Base-by-base conservation (phyloP, 2,113 vertebrate species). In the Dasyornis broadbenti region DNA sequence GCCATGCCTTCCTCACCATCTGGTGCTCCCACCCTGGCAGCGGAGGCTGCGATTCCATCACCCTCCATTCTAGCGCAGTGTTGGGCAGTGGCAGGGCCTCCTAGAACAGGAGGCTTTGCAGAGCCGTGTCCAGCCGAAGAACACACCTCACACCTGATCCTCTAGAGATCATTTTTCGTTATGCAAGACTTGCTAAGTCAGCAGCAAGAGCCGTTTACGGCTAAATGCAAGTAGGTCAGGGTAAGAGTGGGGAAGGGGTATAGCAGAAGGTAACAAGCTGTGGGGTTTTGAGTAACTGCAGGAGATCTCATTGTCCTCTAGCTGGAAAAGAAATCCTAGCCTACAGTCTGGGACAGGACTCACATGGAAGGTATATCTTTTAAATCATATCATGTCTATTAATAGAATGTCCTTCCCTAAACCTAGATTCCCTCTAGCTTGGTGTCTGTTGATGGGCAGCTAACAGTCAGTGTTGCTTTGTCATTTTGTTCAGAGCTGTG, bases 1-100 rank as follows among this genome's bases (percentile, higher is more conserved):
- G 50, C 44, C 3, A 0, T 23, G 37, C 28, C n/a, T 85, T 59
- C 23, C 42, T 10, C 0, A 0, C 16, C 30, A 13, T 24, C 35
- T 72, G 63, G 26, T 16, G 17, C 19, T 89, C 31, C 52, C 17
- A 8, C 21, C 6, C 10, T 28, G 33, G 6, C 63, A n/a, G n/a
- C 6, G 49, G 47, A 49, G 17, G 40, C 40, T 89, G 6, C 33
- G 1, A 23, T 50, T 86, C n/a, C 9, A 1, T 20, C 42, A 13
- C 56, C 8, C 64, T 37, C 35, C 2, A 1, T 53, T 18, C 7
- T 12, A 45, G 39, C 3, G 3, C 52, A 33, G 27, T 11, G 45
- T 10, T 37, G 65, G 28, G 33, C 1, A 5, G 20, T 4, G 26
- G 13, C 10, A 78, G 9, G 7, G 31, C 9, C 6, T 33, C n/a